phyloP scores from a whole-genome alignment of 2,888 invertebrate species.

The Diabrotica balteata region DNA sequence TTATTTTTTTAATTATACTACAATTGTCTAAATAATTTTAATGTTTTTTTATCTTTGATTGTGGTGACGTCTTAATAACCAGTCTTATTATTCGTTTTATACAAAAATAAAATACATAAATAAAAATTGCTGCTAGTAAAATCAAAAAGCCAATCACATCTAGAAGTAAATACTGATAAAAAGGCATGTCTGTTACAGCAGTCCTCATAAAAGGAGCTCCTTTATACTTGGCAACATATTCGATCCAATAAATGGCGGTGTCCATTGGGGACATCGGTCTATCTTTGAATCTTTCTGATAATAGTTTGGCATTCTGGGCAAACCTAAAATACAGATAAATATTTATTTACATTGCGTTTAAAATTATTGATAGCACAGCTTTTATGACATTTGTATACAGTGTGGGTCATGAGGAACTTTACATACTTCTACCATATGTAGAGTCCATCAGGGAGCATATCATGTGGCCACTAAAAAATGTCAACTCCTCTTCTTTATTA shows the following conservation, averaged over 20 bases:
- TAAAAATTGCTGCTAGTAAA: neutral
- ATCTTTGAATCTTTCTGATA: constrained; percentile 37
- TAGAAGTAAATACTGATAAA: constrained; percentile 63
- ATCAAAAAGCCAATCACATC: constrained; percentile 62
- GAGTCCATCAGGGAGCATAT: no score
- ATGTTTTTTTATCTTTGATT: no score
- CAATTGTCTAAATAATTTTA: no score
- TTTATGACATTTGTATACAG: no score
- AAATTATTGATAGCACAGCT: no score
- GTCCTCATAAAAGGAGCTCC: constrained; percentile 63
- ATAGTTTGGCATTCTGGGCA: constrained; percentile 24
- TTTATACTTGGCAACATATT: constrained; percentile 39
- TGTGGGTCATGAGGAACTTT: no score
- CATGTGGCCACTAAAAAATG: no score
- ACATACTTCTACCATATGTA: no score
- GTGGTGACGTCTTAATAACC: no score
- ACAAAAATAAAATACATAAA: neutral
- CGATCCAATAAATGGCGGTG: constrained; percentile 39
- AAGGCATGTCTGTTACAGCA: constrained; percentile 65
- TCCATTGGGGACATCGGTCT: constrained; percentile 36
- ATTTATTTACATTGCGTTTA: neutral
- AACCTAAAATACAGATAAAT: constrained; percentile 32
- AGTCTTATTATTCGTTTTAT: no score
- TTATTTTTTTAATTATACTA: no score
- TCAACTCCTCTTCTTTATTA: no score